A percentile compares a stretch with the other conserved stretches of the same genome.
Conservation (phyloP, 1,140 invertebrate species). For the Thaumatotibia leucotreta region DNA sequence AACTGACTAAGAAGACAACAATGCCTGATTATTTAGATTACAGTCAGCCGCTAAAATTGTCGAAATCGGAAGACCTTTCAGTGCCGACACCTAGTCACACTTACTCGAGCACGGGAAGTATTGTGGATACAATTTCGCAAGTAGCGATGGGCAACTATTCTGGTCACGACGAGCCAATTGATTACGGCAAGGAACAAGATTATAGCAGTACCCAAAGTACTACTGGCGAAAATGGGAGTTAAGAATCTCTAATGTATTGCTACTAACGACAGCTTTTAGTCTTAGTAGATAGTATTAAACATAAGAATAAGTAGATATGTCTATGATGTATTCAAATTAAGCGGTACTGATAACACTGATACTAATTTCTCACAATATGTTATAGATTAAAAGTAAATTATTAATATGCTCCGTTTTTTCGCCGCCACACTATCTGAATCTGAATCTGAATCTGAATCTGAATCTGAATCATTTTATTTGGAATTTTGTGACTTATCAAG, state of each 20-base stretch:
- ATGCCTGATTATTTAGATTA: conserved; percentile 70
- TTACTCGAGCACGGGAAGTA: conserved; percentile 59
- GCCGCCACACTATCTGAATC: too few species aligned
- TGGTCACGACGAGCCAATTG: conserved; percentile 56
- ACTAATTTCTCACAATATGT: too few species aligned
- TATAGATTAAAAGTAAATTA: too few species aligned
- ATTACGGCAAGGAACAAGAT: conserved; percentile 63
- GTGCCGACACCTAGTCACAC: conserved; percentile 55
- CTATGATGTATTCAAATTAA: neutral
- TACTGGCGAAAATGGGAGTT: conserved; percentile 52
- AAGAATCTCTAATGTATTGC: conserved; percentile 8
- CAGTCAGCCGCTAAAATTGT: conserved; percentile 59
- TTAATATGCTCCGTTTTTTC: too few species aligned
- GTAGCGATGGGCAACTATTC: conserved; percentile 65
- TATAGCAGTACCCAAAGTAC: conserved; percentile 44
- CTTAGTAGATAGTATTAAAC: neutral
- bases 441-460: too few species aligned
- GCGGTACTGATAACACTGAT: too few species aligned
- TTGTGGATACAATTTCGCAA: conserved; percentile 64
- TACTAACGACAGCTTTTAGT: neutral
- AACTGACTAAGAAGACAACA: conserved; percentile 72
- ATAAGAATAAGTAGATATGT: neutral
- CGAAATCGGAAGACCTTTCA: conserved; percentile 56
- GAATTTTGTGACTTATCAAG: too few species aligned
- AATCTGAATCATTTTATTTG: too few species aligned